phyloP scores from a whole-genome alignment of 2,888 invertebrate genomes.

The Gastracanthus pulcherrimus region DNA sequence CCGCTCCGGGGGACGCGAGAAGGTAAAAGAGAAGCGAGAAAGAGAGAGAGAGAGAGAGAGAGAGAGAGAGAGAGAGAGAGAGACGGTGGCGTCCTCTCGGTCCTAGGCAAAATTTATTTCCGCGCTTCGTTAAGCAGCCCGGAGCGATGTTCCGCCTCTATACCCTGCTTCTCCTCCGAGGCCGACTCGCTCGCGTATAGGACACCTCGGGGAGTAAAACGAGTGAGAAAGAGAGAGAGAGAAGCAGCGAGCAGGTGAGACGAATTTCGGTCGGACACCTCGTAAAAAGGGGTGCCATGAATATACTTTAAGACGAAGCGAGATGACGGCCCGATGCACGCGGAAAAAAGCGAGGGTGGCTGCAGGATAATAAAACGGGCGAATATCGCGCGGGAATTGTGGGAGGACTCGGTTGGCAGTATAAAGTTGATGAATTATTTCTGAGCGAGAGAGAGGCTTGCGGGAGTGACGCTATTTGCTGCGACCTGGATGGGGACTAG shows the following conservation, averaged over 20 bases:
- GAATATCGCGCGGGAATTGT: conserved; percentile 15
- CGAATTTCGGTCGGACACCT: conserved; percentile 47
- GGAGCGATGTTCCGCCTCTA: neutral
- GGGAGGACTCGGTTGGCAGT: neutral
- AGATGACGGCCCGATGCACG: conserved; percentile 21
- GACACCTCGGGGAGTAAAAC: conserved; percentile 43
- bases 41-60: too few relatives aligned
- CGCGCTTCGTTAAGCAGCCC: conserved; percentile 47
- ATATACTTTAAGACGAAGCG: conserved; percentile 25
- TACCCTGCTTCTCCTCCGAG: neutral
- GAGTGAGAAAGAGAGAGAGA: too few relatives aligned
- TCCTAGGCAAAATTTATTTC: conserved; percentile 48
- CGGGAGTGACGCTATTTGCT: too few relatives aligned
- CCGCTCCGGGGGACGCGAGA: neutral
- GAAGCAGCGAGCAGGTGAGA: neutral
- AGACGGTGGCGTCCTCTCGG: neutral
- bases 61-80: neutral
- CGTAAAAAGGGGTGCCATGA: conserved; percentile 48
- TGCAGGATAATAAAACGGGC: conserved; percentile 37
- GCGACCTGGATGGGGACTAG: too few relatives aligned
- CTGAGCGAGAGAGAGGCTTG: neutral
- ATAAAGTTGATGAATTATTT: conserved; percentile 38
- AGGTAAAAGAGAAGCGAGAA: neutral
- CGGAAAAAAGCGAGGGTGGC: neutral
- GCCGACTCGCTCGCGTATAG: neutral